phyloP scores from a whole-genome alignment of 2,113 vertebrate species.

The Cyprinodon brontotheroides region DNA sequence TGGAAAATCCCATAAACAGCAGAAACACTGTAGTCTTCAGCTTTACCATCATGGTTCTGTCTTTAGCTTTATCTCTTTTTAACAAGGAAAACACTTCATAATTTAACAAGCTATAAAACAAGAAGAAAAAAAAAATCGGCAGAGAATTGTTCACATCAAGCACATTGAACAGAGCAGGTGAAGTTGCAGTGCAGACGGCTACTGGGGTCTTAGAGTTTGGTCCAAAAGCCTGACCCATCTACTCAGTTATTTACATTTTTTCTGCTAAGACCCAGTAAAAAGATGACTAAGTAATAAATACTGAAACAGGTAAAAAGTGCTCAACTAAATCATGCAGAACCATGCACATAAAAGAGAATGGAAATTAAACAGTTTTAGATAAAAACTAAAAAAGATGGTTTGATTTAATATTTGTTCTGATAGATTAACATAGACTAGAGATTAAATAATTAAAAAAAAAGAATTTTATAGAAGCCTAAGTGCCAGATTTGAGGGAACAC shows the following conservation, averaged over 20 bases:
- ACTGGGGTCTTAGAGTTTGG: not conserved
- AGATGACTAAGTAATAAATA: not conserved
- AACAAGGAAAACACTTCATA: slow-evolving; percentile 22
- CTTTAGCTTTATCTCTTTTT: slow-evolving; percentile 15
- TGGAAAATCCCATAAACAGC: slow-evolving; percentile 14
- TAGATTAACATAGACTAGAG: not conserved
- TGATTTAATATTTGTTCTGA: not conserved
- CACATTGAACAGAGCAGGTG: slow-evolving; percentile 53
- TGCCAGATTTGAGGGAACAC: not conserved
- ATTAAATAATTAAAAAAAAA: not conserved
- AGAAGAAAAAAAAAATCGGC: slow-evolving; percentile 7
- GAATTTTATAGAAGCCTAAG: too few relatives aligned
- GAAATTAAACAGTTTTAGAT: not conserved
- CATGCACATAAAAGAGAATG: not conserved
- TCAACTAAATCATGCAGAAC: too few relatives aligned
- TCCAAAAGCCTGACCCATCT: slow-evolving; percentile 1
- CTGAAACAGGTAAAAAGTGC: not conserved
- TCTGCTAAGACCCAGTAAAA: not conserved
- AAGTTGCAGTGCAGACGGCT: slow-evolving; percentile 9
- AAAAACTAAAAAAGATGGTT: not conserved
- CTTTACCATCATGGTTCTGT: slow-evolving; percentile 5
- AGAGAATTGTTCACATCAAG: slow-evolving; percentile 3
- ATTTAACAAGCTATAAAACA: slow-evolving; percentile 29
- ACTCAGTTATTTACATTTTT: not conserved
- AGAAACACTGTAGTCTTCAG: not conserved